These are phyloP conservation scores for Nomada lathburiana DNA, from an alignment of 2,888 invertebrate species.

Conservation along the genomic window DNA sequence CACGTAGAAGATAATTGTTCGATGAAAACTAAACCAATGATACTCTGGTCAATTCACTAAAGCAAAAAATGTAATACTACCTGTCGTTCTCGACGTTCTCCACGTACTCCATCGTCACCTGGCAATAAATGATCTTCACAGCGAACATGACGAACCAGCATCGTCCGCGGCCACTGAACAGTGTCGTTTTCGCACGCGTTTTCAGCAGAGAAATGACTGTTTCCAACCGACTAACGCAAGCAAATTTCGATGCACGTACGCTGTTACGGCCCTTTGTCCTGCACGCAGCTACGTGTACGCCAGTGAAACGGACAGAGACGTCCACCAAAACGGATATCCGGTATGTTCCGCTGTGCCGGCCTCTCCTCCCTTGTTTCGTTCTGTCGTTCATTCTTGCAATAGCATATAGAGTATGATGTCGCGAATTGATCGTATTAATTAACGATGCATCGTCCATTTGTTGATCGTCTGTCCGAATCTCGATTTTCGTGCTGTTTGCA, in stretches of 20 bases:
- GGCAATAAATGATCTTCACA: constrained; percentile 81
- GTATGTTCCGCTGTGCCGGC: constrained; percentile 77
- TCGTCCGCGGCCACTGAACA: constrained; percentile 29
- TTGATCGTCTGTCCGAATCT: not conserved
- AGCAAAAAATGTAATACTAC: constrained; percentile 28
- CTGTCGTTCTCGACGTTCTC: constrained; percentile 58
- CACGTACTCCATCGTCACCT: constrained; percentile 82
- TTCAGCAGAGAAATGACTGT: constrained; percentile 48
- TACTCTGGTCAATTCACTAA: too few relatives aligned
- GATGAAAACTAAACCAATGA: too few relatives aligned
- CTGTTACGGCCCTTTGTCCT: constrained; percentile 58
- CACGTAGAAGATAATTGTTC: too few relatives aligned
- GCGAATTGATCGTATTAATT: constrained; percentile 48
- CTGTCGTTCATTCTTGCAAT: constrained; percentile 48
- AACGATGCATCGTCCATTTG: constrained; percentile 11
- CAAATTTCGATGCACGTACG: constrained; percentile 58
- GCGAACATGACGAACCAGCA: constrained; percentile 77
- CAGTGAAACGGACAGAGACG: constrained; percentile 53
- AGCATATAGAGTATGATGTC: constrained; percentile 20
- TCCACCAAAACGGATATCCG: constrained; percentile 81
- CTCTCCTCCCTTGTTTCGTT: constrained; percentile 13
- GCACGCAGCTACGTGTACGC: constrained; percentile 50
- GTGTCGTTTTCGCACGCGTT: constrained; percentile 41
- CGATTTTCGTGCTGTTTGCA: not conserved
- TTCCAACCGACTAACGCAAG: constrained; percentile 24